phyloP scores from a whole-genome alignment of 2,797 vertebrate genomes.

The Podarcis lilfordi region DNA sequence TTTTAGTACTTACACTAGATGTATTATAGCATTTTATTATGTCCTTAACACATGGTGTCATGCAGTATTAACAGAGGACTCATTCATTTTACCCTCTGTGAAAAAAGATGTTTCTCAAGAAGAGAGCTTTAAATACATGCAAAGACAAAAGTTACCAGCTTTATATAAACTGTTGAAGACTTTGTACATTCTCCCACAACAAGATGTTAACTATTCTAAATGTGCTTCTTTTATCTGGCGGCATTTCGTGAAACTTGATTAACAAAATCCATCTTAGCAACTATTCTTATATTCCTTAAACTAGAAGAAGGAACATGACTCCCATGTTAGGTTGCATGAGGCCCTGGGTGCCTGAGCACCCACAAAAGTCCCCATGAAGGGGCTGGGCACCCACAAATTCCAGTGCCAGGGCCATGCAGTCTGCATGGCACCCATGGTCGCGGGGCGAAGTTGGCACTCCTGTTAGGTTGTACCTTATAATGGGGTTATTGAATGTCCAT shows the following conservation, averaged over 20 bases:
- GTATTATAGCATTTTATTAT: neutral
- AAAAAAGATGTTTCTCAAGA: slow-evolving; percentile 12
- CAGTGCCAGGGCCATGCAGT: too few relatives aligned
- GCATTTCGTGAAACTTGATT: neutral
- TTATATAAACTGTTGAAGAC: neutral
- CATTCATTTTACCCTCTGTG: slow-evolving; percentile 1
- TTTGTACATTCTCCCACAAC: neutral
- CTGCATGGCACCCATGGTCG: too few relatives aligned
- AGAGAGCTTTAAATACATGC: neutral
- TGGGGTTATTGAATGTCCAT: neutral
- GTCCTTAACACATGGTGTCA: neutral
- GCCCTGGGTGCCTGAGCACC: too few relatives aligned
- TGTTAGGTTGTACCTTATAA: neutral
- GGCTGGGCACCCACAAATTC: too few relatives aligned
- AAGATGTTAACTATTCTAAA: neutral
- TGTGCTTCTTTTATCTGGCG: neutral
- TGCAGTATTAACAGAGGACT: neutral
- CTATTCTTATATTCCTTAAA: neutral
- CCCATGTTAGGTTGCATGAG: too few relatives aligned
- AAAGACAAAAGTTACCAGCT: neutral
- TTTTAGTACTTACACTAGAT: neutral
- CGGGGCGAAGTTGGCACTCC: too few relatives aligned
- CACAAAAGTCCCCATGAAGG: too few relatives aligned
- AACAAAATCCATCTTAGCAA: neutral
- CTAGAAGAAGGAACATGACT: neutral